Evolutionary conservation across 2,888 invertebrate genomes (phyloP), one percentile per base, ranked within the genome.

Genomic region (Ceriagrion tenellum): DNA sequence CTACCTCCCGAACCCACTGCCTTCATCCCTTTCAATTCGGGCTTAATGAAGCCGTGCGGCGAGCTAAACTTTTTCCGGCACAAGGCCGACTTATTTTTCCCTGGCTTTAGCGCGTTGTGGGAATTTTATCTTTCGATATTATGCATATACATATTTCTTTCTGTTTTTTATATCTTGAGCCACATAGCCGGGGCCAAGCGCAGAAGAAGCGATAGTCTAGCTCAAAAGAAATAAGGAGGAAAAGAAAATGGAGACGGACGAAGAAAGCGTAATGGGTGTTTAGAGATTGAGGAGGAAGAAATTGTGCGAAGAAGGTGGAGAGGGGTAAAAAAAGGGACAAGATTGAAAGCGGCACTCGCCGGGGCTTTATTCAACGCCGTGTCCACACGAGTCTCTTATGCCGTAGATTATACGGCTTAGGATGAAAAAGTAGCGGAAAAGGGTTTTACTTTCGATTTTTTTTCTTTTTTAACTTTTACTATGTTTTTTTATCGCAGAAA

Each of bases 11-110:
- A 1, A 6, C 30, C 35, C 81, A 16, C 8, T 35, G 12, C 35
- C 30, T 47, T 47, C 16, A 10, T 35, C 81, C 81, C 81, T 35
- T 81, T 81, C 81, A 81, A 81, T 81, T 81, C 81, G 30, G 35
- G 81, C 81, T 81, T 81, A 81, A 81, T 81, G 81, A 81, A 81
- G 81, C 35, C 35, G 81, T 30, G 81, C 81, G 81, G 81, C 81
- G 30, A 35, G 81, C 30, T 16, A 81, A 81, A 81, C 30, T 35
- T 35, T 81, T 35, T 13, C 35, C 69, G 4, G 12, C 16, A 6
- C 74, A 16, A 16, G 81, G 81, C 81, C 81, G 81, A 18, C 81
- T 69, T 20, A 69, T 69, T 69, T 81, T 81, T 81, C 81, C 30
- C 81, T 12, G n/a, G 69, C 69, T 69, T 23, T 23, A 26, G 30